A percentile compares a stretch with the other conserved stretches of the same genome.
phyloP scores from a whole-genome alignment of 2,797 vertebrate genomes.

The Tauraco hartlaubi region DNA sequence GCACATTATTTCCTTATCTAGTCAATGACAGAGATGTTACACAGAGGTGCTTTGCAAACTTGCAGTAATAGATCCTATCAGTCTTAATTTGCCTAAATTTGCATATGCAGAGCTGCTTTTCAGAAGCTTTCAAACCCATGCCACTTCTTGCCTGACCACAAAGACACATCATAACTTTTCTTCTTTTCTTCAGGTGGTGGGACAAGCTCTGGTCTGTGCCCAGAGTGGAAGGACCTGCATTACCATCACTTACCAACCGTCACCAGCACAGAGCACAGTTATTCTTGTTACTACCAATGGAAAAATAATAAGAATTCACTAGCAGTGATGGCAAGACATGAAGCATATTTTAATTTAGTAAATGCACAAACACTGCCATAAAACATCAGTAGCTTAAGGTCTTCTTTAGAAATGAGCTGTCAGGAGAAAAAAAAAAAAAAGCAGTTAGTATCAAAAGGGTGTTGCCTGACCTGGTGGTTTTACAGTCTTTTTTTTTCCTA shows the following conservation, averaged over 20 bases:
- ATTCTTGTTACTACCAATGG: constrained; percentile 2
- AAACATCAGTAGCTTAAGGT: constrained; percentile 47
- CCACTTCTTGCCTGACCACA: not conserved
- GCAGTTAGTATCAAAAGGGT: not conserved
- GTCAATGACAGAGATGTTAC: not conserved
- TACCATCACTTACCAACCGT: not conserved
- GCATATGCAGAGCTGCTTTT: not conserved
- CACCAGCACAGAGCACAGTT: not conserved
- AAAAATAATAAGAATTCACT: constrained; percentile 65
- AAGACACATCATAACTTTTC: not conserved
- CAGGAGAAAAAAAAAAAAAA: not conserved
- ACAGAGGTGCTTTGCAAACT: not conserved
- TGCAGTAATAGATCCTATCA: not conserved
- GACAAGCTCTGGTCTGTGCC: not conserved
- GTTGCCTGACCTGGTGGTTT: not conserved
- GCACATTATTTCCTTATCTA: not conserved
- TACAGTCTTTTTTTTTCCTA: not conserved
- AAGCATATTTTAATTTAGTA: constrained; percentile 79
- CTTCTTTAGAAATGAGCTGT: constrained; percentile 60
- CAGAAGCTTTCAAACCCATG: not conserved
- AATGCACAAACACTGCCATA: constrained; percentile 71
- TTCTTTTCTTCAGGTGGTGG: not conserved
- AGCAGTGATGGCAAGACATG: constrained; percentile 67
- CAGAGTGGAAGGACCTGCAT: not conserved
- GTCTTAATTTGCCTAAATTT: not conserved